Percentiles rank a stretch among this genome's conserved stretches.
These are phyloP conservation scores for Bombyx huttoni DNA, from an alignment of 2,888 invertebrate genomes.

Conservation along the genomic window DNA sequence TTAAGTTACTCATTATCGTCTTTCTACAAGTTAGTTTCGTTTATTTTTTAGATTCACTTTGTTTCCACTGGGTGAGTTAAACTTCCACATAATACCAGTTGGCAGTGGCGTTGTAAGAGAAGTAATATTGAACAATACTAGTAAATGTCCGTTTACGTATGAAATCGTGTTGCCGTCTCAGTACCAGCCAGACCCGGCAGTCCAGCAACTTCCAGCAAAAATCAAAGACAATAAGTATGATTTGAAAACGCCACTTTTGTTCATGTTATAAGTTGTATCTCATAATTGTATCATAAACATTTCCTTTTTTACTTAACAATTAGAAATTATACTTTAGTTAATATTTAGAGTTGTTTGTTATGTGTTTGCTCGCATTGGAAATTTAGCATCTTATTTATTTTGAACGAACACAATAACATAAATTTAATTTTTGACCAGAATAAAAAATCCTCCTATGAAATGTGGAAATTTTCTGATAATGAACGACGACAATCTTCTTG, in stretches of 20 bases:
- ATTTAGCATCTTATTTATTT: neutral
- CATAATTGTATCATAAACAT: too few species aligned
- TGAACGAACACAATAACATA: neutral
- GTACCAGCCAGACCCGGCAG: constrained; percentile 27
- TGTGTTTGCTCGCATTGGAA: too few species aligned
- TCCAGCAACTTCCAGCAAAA: constrained; percentile 14
- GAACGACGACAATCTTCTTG: constrained; percentile 57
- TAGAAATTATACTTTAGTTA: too few species aligned
- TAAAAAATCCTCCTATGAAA: constrained; percentile 46
- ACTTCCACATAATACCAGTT: constrained; percentile 72
- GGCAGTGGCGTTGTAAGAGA: constrained; percentile 63
- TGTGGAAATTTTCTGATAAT: constrained; percentile 58
- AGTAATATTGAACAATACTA: constrained; percentile 72
- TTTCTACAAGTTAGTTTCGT: neutral
- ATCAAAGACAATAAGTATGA: constrained; percentile 43
- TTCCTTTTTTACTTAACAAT: too few species aligned
- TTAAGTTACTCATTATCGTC: neutral
- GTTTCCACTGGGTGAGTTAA: constrained; percentile 69
- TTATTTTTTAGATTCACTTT: constrained; percentile 62
- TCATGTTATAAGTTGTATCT: too few species aligned
- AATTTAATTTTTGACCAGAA: constrained; percentile 19
- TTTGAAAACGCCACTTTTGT: neutral
- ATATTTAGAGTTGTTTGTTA: too few species aligned
- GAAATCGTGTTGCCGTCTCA: constrained; percentile 43
- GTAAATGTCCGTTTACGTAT: constrained; percentile 71